These are phyloP conservation scores for Teleogryllus occipitalis DNA, from an alignment of 1,140 invertebrate genomes.

Conservation along the genomic window DNA sequence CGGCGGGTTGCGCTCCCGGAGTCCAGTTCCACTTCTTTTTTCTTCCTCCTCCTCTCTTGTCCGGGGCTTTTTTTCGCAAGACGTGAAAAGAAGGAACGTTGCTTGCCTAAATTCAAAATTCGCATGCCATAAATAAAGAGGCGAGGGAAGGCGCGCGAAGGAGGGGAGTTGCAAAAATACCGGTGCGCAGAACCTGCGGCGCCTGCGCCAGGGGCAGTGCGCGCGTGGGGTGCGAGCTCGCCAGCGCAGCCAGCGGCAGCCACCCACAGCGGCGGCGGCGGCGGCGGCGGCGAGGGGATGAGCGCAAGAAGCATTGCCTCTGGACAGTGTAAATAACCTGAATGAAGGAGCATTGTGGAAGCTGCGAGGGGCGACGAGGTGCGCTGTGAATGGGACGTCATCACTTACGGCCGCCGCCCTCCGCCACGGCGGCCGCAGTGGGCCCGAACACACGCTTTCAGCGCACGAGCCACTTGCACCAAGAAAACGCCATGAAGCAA, in stretches of 20 bases:
- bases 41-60: neutral
- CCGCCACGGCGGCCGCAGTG: neutral
- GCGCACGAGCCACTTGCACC: too few species aligned
- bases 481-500: too few species aligned
- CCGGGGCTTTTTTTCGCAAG: neutral
- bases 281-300: too few species aligned
- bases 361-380: neutral
- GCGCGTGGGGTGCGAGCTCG: too few species aligned
- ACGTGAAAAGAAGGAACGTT: neutral
- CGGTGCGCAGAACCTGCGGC: too few species aligned
- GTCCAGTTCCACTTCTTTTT: neutral
- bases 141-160: neutral
- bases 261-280: too few species aligned
- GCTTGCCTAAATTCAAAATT: constrained; percentile 5
- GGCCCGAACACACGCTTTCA: neutral
- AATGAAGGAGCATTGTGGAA: neutral
- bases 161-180: neutral
- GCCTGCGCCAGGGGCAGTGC: too few species aligned
- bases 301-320: neutral
- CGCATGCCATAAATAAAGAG: neutral
- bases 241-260: too few species aligned
- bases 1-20: neutral
- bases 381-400: neutral
- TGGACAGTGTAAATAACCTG: neutral
- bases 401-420: neutral